Conservation (phyloP, 2,113 vertebrate genomes). For the Microtus pennsylvanicus region DNA sequence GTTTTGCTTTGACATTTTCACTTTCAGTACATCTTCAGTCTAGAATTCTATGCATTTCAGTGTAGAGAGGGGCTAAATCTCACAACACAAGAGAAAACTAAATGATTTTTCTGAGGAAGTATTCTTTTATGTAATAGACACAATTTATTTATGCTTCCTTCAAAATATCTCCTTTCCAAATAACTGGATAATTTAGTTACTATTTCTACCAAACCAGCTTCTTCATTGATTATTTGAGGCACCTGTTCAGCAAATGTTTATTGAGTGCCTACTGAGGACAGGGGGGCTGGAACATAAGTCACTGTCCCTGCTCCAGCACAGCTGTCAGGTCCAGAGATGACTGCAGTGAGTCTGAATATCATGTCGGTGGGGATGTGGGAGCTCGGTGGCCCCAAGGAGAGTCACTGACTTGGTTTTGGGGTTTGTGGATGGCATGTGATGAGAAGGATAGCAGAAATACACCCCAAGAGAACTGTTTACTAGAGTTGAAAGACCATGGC, state of each 20-base stretch:
- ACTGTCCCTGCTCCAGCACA: accelerated
- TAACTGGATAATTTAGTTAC: neutral
- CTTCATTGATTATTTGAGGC: neutral
- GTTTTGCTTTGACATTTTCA: neutral
- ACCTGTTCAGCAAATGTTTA: neutral
- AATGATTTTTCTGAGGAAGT: neutral
- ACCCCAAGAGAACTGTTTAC: neutral
- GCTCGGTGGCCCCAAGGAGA: accelerated
- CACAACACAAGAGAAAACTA: neutral
- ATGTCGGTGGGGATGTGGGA: neutral
- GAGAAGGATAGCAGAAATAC: neutral
- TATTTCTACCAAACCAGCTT: neutral
- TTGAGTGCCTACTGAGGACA: neutral
- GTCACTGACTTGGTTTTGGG: accelerated
- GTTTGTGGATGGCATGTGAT: neutral
- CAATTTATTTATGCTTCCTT: neutral
- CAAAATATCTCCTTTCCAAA: neutral
- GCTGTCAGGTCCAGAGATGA: neutral
- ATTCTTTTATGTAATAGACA: neutral
- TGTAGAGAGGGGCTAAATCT: neutral
- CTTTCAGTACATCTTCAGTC: neutral
- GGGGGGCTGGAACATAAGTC: neutral
- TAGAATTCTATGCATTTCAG: neutral
- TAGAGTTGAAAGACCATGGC: neutral
- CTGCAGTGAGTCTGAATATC: accelerated